These are phyloP conservation scores for Azemiops feae DNA, from an alignment of 2,113 vertebrate genomes.

Conservation along the genomic window DNA sequence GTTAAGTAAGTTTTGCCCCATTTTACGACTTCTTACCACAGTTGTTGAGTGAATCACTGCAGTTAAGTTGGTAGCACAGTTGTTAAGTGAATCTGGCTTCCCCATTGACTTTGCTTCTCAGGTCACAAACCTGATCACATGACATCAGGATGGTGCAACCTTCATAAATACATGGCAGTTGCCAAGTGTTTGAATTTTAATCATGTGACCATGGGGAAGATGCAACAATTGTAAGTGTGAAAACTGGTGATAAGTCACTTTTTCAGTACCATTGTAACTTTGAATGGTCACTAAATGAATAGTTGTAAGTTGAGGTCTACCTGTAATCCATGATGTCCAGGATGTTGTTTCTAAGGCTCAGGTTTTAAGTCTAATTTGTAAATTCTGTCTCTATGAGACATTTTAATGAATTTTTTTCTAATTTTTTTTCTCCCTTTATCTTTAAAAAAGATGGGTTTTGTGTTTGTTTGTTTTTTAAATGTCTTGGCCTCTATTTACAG, in stretches of 20 bases:
- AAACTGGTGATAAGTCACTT: not conserved
- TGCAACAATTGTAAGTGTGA: not conserved
- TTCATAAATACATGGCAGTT: no score
- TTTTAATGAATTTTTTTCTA: not conserved
- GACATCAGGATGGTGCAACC: no score
- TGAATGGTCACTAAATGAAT: not conserved
- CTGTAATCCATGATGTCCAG: conserved; percentile 64
- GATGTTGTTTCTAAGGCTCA: conserved; percentile 58
- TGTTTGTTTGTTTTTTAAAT: not conserved
- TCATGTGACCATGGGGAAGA: not conserved
- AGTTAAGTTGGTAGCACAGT: not conserved
- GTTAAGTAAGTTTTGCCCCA: not conserved
- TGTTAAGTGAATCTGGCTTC: not conserved
- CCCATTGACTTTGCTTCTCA: not conserved
- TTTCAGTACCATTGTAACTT: not conserved
- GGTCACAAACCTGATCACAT: no score
- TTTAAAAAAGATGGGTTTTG: not conserved
- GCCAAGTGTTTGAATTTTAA: not conserved
- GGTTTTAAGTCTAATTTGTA: not conserved
- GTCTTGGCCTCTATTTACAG: not conserved
- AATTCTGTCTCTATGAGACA: not conserved
- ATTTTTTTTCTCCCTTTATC: not conserved
- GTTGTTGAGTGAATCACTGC: not conserved
- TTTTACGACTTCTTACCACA: not conserved
- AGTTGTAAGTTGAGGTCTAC: not conserved